These are phyloP conservation scores for Selenia dentaria DNA, from an alignment of 2,888 invertebrate species.

Conservation along the genomic window DNA sequence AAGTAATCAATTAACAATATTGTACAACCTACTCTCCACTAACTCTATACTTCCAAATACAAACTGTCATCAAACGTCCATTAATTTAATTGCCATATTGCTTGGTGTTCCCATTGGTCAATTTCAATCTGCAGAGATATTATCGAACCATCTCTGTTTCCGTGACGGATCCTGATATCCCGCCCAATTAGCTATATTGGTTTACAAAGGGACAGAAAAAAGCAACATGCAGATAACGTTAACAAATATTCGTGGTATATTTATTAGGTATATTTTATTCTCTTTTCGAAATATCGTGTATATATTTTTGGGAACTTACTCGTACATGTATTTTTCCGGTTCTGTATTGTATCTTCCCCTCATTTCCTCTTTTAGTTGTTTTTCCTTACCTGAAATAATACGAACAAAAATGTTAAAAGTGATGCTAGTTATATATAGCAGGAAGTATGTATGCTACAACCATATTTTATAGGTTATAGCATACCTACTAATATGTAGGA, in stretches of 20 bases:
- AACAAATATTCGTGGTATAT: background rate
- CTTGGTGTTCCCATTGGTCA: conserved; percentile 23
- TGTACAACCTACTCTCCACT: too few relatives aligned
- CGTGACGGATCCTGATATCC: background rate
- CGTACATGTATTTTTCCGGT: too few relatives aligned
- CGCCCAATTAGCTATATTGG: conserved; percentile 6
- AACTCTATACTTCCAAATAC: too few relatives aligned
- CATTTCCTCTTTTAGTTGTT: background rate
- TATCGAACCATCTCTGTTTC: conserved; percentile 3
- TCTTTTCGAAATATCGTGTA: too few relatives aligned
- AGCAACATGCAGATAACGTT: background rate
- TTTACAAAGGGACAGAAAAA: background rate
- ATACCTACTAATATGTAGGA: too few relatives aligned
- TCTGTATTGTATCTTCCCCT: too few relatives aligned
- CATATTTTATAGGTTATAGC: too few relatives aligned
- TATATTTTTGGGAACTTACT: too few relatives aligned
- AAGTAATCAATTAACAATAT: too few relatives aligned
- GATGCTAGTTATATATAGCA: too few relatives aligned
- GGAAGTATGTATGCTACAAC: too few relatives aligned
- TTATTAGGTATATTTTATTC: too few relatives aligned
- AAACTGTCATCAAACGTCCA: conserved; percentile 10
- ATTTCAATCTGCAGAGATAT: conserved; percentile 32
- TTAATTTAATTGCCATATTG: conserved; percentile 26
- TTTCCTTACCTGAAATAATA: conserved; percentile 21
- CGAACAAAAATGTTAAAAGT: background rate